phyloP scores from a whole-genome alignment of 2,888 invertebrate genomes.

The Platerodrilus igneus region DNA sequence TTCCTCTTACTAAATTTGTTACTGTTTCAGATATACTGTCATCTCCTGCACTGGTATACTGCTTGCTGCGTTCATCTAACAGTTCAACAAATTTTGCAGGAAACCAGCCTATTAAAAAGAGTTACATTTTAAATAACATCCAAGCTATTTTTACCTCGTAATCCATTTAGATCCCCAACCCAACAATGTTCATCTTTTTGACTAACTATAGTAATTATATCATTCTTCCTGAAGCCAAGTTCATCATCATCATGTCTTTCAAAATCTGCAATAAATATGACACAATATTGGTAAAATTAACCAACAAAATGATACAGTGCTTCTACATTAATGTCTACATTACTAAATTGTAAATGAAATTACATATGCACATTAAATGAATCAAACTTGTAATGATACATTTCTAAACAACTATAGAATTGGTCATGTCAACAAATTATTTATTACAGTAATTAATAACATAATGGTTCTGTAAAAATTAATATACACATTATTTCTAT shows the following conservation, averaged over 20 bases:
- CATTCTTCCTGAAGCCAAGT: slow-evolving; percentile 95
- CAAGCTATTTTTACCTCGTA: slow-evolving; percentile 56
- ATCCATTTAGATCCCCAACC: slow-evolving; percentile 95
- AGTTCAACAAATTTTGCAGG: slow-evolving; percentile 95
- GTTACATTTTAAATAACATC: slow-evolving; percentile 17
- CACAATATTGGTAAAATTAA: neutral
- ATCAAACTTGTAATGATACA: too few relatives aligned
- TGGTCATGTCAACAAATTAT: too few relatives aligned
- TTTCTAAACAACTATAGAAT: too few relatives aligned
- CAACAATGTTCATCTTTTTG: slow-evolving; percentile 98
- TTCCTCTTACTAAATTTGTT: slow-evolving; percentile 93
- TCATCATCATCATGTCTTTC: slow-evolving; percentile 98
- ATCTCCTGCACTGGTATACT: slow-evolving; percentile 90
- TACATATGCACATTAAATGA: too few relatives aligned
- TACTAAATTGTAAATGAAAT: slow-evolving; percentile 13
- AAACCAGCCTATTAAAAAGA: slow-evolving; percentile 85
- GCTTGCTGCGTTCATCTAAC: slow-evolving; percentile 90
- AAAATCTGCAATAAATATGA: slow-evolving; percentile 63
- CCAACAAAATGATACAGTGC: slow-evolving; percentile 1
- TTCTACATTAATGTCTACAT: slow-evolving; percentile 10
- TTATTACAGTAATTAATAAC: too few relatives aligned
- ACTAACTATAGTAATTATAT: slow-evolving; percentile 95
- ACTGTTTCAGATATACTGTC: slow-evolving; percentile 96
- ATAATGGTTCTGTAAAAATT: too few relatives aligned
- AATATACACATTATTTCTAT: too few relatives aligned